Conservation (phyloP, 2,113 vertebrate species). For the Camelus dromedarius region DNA sequence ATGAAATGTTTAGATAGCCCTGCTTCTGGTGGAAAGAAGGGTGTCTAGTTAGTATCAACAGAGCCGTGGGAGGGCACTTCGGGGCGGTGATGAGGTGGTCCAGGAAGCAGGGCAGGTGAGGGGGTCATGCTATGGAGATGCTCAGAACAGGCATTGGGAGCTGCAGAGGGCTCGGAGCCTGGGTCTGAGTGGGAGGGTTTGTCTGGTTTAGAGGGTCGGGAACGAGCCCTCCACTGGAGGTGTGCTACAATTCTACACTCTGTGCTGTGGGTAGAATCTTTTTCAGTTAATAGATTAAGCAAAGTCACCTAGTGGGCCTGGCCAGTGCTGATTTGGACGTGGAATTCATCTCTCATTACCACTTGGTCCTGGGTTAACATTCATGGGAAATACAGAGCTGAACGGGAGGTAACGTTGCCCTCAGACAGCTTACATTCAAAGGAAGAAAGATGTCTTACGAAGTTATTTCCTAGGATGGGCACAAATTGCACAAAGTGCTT, state of each 20-base stretch:
- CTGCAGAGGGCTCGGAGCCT: neutral
- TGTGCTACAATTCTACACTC: rapidly evolving
- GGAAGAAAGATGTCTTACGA: too few relatives aligned
- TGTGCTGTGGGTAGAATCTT: too few relatives aligned
- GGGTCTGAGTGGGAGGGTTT: too few relatives aligned
- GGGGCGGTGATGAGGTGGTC: neutral
- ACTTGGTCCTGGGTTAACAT: neutral
- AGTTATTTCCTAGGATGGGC: neutral
- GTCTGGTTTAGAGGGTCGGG: neutral
- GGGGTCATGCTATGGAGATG: too few relatives aligned
- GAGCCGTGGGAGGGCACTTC: neutral
- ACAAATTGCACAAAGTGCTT: neutral
- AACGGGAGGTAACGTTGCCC: rapidly evolving
- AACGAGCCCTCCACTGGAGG: neutral
- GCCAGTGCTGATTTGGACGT: neutral
- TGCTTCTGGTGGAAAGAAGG: neutral
- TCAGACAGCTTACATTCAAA: neutral
- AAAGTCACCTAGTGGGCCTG: rapidly evolving
- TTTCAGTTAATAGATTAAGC: neutral
- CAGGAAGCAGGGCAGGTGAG: neutral
- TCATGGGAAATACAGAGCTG: neutral
- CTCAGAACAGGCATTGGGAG: neutral
- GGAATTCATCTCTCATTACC: rapidly evolving
- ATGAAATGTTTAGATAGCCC: neutral
- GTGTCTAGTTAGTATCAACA: too few relatives aligned